Evolutionary conservation across 2,113 vertebrate species (phyloP).

Genomic region (Phrynocephalus versicolor): DNA sequence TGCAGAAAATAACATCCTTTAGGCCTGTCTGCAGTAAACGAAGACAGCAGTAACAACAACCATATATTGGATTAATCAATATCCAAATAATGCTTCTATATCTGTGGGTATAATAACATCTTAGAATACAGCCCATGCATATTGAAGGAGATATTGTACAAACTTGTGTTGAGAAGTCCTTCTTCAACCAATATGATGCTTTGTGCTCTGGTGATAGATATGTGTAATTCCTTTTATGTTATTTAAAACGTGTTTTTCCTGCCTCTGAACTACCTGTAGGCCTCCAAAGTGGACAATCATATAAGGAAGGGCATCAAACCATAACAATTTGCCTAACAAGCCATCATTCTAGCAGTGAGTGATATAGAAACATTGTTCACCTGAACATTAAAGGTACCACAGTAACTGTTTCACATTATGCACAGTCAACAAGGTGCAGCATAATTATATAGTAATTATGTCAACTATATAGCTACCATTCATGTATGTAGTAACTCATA

Average conservation of each 20-base stretch:
- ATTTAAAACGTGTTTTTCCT: neutral
- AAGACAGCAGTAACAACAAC: too few relatives aligned
- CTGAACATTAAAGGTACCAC: constrained; percentile 1
- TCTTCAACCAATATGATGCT: neutral
- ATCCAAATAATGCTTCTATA: too few relatives aligned
- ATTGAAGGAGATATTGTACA: neutral
- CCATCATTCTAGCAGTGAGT: neutral
- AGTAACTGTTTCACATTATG: neutral
- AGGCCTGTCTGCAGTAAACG: too few relatives aligned
- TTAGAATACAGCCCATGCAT: neutral
- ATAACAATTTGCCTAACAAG: neutral
- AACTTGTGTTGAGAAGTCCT: neutral
- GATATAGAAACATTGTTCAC: neutral
- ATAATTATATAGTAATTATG: neutral
- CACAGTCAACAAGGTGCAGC: neutral
- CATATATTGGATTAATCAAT: too few relatives aligned
- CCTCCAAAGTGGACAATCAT: neutral
- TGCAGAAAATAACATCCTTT: too few relatives aligned
- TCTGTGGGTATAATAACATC: too few relatives aligned
- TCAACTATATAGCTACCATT: constrained; percentile 20
- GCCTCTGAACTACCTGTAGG: neutral
- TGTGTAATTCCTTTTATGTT: too few relatives aligned
- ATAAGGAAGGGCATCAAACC: neutral
- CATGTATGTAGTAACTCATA: constrained; percentile 4
- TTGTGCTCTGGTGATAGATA: too few relatives aligned